Percentiles rank a stretch among this genome's conserved stretches.
phyloP scores from a whole-genome alignment of 2,113 vertebrate species.

The Ceyx melanurus region DNA sequence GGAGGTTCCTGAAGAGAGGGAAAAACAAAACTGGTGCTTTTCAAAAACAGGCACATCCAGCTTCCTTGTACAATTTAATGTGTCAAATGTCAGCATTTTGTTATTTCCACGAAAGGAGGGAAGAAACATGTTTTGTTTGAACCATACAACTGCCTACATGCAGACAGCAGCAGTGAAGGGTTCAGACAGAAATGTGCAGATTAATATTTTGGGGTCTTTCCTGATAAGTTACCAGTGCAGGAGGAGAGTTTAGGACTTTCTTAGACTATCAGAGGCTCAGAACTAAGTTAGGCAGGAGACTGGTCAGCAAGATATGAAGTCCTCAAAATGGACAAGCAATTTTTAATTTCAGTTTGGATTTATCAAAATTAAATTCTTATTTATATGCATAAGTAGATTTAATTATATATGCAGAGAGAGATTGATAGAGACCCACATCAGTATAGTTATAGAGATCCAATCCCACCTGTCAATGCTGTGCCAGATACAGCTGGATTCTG shows the following conservation, averaged over 20 bases:
- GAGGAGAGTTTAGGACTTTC: not conserved
- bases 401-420: not conserved
- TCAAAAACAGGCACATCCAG: not conserved
- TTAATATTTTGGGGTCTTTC: not conserved
- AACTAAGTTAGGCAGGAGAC: not conserved
- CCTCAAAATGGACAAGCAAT: not conserved
- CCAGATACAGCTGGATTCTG: not conserved
- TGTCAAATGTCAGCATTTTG: constrained; percentile 39
- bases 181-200: not conserved
- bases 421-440: too few relatives aligned
- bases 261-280: not conserved
- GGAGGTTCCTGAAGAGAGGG: constrained; percentile 31
- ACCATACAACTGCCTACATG: not conserved
- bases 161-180: not conserved
- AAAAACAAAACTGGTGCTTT: constrained; percentile 19
- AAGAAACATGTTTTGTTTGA: not conserved
- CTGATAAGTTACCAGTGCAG: not conserved
- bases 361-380: not conserved
- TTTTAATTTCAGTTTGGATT: not conserved
- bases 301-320: not conserved
- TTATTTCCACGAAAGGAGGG: constrained; percentile 17
- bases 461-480: not conserved
- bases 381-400: not conserved
- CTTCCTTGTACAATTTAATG: not conserved
- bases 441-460: not conserved